These are phyloP conservation scores for Taenioides sp. DNA, from an alignment of 2,797 vertebrate genomes.

Conservation along the genomic window DNA sequence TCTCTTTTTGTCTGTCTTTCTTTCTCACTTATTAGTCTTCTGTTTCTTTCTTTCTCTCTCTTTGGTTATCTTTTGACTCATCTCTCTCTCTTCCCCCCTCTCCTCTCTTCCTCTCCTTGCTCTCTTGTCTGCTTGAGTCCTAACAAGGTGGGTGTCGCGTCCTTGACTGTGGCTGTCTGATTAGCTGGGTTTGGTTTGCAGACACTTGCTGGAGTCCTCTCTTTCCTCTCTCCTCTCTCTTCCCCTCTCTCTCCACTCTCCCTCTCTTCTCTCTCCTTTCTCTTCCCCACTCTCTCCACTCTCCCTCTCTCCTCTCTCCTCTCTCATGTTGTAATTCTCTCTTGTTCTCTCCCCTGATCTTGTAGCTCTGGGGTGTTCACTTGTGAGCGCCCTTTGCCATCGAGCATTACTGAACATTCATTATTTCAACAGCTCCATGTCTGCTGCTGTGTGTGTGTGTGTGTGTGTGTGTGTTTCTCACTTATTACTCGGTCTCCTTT, in stretches of 20 bases:
- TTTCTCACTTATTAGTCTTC: too few species aligned
- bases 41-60: too few species aligned
- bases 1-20: too few species aligned
- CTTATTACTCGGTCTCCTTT: neutral
- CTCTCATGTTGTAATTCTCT: neutral
- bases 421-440: conserved; percentile 49
- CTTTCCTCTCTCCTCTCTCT: neutral
- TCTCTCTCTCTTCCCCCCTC: too few species aligned
- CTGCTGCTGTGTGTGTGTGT: conserved; percentile 6
- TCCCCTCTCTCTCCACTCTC: too few species aligned
- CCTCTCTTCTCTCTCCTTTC: too few species aligned
- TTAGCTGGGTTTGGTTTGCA: conserved; percentile 46
- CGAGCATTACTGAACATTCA: conserved; percentile 46
- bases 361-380: conserved; percentile 26
- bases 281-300: too few species aligned
- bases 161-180: conserved; percentile 23
- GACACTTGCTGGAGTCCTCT: conserved; percentile 27
- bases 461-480: neutral
- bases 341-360: conserved; percentile 29
- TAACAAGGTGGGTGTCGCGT: neutral
- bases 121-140: conserved; percentile 29
- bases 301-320: too few species aligned
- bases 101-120: conserved; percentile 1
- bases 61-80: too few species aligned
- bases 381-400: conserved; percentile 32